Evolutionary conservation across 1,140 invertebrate genomes (phyloP), one percentile per base, ranked within the genome.

Genomic region (Hydropsyche tenuis): DNA sequence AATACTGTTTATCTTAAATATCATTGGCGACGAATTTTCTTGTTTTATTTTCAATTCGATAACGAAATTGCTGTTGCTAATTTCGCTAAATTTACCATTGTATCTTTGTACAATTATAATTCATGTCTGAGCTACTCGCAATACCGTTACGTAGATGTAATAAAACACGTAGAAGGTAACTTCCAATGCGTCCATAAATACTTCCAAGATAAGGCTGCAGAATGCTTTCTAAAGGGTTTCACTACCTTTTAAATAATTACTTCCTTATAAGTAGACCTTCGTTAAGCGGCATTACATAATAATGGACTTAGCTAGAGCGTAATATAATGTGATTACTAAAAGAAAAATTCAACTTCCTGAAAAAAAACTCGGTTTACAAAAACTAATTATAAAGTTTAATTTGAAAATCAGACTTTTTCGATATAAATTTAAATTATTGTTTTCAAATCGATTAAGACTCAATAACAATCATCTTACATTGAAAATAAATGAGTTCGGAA

Each of bases 201-300:
- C 18, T 18, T 53, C 48, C 48, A 18, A 53, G 48, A 53, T 53
- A 53, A 53, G 48, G 16, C 20, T 53, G 48, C 48, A 53, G 48
- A 53, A 53, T 53, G 48, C 48, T 53, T 53, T 18, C 48, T 53
- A 53, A 53, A 53, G 48, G 48, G 48, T 53, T 20, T 53, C 20
- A 53, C 14, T 16, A 53, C 48, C 48, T 53, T 53, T 53, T 53
- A 53, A 53, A 53, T 53, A 53, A 53, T 53, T 53, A 53, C 48
- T 53, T 16, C 48, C 16, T 53, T 53, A 20, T 53, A 53, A 53
- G 48, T 53, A 53, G 48, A 53, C 48, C 48, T 53, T 53, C 48
- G 7, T 53, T 53, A 18, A 5, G 48, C 48, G 14, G 16, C 20
- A 16, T 53, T 53, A 16, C 30, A 37, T 37, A 37, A 37, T 37